Evolutionary conservation across 92 coral and sea anemone species (phyloP).

Genomic region (Actinernus sp.): DNA sequence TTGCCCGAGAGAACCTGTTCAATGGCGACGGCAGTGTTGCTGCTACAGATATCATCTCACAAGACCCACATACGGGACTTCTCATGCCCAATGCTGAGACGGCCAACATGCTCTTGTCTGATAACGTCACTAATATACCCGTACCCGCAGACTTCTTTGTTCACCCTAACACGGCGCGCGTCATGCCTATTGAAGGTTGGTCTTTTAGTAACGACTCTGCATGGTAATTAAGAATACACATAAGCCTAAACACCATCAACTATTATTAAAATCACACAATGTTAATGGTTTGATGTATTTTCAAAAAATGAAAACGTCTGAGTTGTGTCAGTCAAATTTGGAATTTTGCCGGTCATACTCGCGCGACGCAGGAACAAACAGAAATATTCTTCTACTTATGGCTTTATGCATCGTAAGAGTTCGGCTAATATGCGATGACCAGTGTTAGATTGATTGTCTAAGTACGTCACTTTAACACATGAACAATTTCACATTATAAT

Average conservation of each 20-base stretch:
- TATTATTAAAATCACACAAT: neutral
- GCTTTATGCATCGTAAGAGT: too few relatives aligned
- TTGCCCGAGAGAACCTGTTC: constrained; percentile 76
- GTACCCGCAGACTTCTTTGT: constrained; percentile 91
- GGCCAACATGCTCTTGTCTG: constrained; percentile 93
- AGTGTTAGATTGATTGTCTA: too few relatives aligned
- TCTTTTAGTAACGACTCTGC: neutral
- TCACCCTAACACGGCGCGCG: constrained; percentile 87
- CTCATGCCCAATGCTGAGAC: constrained; percentile 80
- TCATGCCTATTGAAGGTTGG: constrained; percentile 97
- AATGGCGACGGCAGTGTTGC: constrained; percentile 80
- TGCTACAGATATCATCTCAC: constrained; percentile 75
- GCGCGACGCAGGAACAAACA: too few relatives aligned
- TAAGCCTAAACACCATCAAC: too few relatives aligned
- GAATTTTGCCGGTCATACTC: too few relatives aligned
- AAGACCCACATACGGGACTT: constrained; percentile 86
- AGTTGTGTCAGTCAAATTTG: neutral
- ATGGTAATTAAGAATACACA: too few relatives aligned
- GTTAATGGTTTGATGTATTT: neutral
- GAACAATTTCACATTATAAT: too few relatives aligned
- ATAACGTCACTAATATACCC: constrained; percentile 89
- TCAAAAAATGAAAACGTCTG: neutral
- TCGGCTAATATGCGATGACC: too few relatives aligned
- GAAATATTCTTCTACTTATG: too few relatives aligned
- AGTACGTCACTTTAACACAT: too few relatives aligned